A percentile compares a stretch with the other conserved stretches of the same genome.
phyloP scores from a whole-genome alignment of 92 coral and sea anemone species.

The Blastomussa wellsi region DNA sequence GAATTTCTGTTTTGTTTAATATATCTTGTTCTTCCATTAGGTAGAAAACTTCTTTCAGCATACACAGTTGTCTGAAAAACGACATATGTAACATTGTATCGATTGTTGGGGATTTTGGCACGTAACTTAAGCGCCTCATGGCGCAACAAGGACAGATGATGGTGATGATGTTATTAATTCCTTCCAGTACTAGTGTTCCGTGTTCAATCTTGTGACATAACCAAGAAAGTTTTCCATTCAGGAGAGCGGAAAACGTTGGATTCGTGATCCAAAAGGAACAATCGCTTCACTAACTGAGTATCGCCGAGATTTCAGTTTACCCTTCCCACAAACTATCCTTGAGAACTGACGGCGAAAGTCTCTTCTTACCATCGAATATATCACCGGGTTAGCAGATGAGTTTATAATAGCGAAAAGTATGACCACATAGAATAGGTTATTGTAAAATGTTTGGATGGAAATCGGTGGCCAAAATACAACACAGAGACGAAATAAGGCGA shows the following conservation, averaged over 20 bases:
- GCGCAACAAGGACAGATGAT: too few species aligned
- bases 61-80: neutral
- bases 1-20: neutral
- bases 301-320: too few species aligned
- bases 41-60: neutral
- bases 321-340: neutral
- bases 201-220: neutral
- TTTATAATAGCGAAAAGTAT: neutral
- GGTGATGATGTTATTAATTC: too few species aligned
- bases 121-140: too few species aligned
- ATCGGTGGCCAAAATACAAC: slow-evolving; percentile 3
- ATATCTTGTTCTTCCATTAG: neutral
- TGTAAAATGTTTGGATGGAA: neutral
- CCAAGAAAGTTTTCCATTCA: neutral
- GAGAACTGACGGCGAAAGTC: neutral
- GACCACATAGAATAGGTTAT: neutral
- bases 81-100: too few species aligned
- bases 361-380: neutral
- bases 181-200: neutral
- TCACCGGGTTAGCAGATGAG: neutral
- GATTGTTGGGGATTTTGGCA: too few species aligned
- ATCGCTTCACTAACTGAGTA: neutral
- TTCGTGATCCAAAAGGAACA: neutral
- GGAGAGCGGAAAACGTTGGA: neutral
- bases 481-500: neutral